Percentiles rank a stretch among this genome's conserved stretches.
Evolutionary conservation across 2,113 vertebrate species (phyloP).

Genomic region (Channa maculata): DNA sequence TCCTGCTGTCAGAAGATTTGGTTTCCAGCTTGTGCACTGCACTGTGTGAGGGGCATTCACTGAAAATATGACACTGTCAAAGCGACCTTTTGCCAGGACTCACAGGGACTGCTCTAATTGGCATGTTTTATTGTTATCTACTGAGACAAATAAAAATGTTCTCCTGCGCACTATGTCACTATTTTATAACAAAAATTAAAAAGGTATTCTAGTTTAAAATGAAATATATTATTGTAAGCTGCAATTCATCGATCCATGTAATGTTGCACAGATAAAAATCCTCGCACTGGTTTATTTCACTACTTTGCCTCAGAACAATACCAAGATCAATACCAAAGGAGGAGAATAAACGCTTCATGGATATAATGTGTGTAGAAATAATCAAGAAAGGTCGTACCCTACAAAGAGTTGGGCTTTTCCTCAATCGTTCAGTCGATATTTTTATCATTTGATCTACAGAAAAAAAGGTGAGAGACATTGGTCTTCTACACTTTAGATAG

Average conservation of each 20-base stretch:
- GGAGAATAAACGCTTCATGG: constrained; percentile 55
- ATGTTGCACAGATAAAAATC: constrained; percentile 66
- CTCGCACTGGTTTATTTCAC: constrained; percentile 47
- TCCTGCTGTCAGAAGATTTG: constrained; percentile 43
- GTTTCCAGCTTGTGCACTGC: constrained; percentile 42
- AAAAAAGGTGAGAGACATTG: constrained; percentile 34
- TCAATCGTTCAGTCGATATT: constrained; percentile 66
- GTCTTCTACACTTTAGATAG: constrained; percentile 23
- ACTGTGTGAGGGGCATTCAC: constrained; percentile 49
- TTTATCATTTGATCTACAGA: constrained; percentile 70
- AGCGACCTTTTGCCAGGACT: constrained; percentile 76
- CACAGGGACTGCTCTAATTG: constrained; percentile 70
- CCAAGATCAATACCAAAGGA: constrained; percentile 63
- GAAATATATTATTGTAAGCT: constrained; percentile 61
- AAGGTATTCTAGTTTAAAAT: constrained; percentile 54
- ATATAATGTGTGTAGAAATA: constrained; percentile 66
- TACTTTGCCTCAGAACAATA: constrained; percentile 58
- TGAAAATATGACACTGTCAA: constrained; percentile 72
- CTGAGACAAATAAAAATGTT: constrained; percentile 54
- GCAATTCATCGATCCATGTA: constrained; percentile 58
- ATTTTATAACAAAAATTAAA: constrained; percentile 19
- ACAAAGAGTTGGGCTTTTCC: constrained; percentile 51
- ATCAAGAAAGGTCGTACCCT: constrained; percentile 75
- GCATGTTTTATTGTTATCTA: constrained; percentile 69
- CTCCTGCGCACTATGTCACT: constrained; percentile 19